A percentile compares a stretch with the other conserved stretches of the same genome.
Conservation (phyloP, 2,797 vertebrate genomes). For the Champsocephalus gunnari region DNA sequence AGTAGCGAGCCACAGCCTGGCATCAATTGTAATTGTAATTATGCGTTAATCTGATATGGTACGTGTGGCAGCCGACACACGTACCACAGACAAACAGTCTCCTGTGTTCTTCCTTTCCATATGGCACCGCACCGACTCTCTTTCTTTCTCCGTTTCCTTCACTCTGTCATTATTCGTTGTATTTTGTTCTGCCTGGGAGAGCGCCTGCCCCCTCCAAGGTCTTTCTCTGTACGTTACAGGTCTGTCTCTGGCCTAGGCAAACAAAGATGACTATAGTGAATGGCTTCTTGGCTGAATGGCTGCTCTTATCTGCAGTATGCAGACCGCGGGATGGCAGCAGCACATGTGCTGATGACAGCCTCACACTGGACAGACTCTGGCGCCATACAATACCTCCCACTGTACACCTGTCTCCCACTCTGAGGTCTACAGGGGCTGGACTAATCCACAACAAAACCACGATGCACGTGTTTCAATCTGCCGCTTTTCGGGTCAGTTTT, state of each 20-base stretch:
- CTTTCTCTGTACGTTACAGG: conserved; percentile 68
- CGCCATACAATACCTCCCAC: conserved; percentile 70
- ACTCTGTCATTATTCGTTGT: conserved; percentile 57
- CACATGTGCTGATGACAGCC: conserved; percentile 82
- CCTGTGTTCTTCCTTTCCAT: conserved; percentile 64
- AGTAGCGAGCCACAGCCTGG: not conserved
- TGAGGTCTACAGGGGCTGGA: conserved; percentile 35
- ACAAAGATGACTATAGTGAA: conserved; percentile 78
- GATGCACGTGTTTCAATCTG: conserved; percentile 15
- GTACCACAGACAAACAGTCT: conserved; percentile 51
- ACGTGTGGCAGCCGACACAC: conserved; percentile 51
- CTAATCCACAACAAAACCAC: conserved; percentile 37
- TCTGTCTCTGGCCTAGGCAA: conserved; percentile 61
- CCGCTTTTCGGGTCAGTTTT: not conserved
- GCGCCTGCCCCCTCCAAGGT: conserved; percentile 47
- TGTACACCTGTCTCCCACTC: conserved; percentile 75
- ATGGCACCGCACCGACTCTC: conserved; percentile 51
- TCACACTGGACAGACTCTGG: conserved; percentile 63
- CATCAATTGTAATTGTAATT: conserved; percentile 62
- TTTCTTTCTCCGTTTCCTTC: conserved; percentile 51
- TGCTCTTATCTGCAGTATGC: conserved; percentile 74
- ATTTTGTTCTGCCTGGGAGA: conserved; percentile 55
- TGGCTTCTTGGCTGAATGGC: conserved; percentile 69
- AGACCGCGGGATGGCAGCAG: conserved; percentile 69
- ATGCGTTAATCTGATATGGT: conserved; percentile 59